These are phyloP conservation scores for Enteromius anoplus DNA, from an alignment of 2,797 vertebrate genomes.

Conservation along the genomic window DNA sequence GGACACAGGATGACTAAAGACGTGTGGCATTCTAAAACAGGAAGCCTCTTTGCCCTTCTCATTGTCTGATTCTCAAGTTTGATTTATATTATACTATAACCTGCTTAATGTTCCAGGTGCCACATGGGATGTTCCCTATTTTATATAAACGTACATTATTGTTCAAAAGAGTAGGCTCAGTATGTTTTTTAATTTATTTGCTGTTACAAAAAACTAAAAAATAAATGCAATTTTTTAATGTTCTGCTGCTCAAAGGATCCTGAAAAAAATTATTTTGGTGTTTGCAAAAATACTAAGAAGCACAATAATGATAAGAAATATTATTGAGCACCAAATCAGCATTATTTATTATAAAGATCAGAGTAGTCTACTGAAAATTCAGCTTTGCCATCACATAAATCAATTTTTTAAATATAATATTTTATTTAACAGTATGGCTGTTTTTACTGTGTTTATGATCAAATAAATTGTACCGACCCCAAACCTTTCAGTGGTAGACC, in stretches of 20 bases:
- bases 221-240: neutral
- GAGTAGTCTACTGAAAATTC: neutral
- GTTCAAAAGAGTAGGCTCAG: neutral
- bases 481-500: neutral
- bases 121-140: neutral
- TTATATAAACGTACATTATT: neutral
- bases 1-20: neutral
- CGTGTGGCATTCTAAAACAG: slow-evolving; percentile 16
- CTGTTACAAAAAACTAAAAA: neutral
- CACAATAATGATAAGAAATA: neutral
- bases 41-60: slow-evolving; percentile 5
- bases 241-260: neutral
- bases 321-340: neutral
- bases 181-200: neutral
- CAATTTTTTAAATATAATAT: neutral
- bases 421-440: neutral
- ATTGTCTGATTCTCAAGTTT: slow-evolving; percentile 8
- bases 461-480: neutral
- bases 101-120: neutral
- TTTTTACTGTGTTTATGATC: neutral
- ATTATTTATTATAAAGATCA: neutral
- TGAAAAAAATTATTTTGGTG: neutral
- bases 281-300: neutral
- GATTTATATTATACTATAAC: neutral
- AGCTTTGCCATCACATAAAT: neutral